Conservation (phyloP, 1,140 invertebrate genomes). For the Papilio glaucus region DNA sequence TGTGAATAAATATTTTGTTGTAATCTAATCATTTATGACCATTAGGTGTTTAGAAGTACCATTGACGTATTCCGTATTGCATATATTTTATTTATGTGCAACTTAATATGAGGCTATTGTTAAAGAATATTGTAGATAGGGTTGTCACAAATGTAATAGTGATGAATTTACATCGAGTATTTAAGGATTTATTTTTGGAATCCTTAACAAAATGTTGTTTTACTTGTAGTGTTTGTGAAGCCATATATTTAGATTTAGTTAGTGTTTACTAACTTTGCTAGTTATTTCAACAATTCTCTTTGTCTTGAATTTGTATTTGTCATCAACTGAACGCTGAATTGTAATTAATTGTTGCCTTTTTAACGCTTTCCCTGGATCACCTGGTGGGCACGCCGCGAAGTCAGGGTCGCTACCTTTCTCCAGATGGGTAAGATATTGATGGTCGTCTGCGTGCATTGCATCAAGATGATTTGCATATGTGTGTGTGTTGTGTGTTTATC, state of each 20-base stretch:
- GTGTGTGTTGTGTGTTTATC: not conserved
- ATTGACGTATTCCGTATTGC: no score
- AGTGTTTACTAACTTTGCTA: not conserved
- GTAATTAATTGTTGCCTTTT: constrained; percentile 83
- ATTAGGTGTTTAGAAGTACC: no score
- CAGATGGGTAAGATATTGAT: constrained; percentile 84
- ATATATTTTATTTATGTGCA: no score
- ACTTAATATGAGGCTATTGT: no score
- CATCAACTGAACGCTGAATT: constrained; percentile 70
- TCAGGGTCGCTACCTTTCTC: constrained; percentile 87
- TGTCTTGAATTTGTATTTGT: not conserved
- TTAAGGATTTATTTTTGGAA: no score
- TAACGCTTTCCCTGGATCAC: constrained; percentile 75
- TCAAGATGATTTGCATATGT: not conserved
- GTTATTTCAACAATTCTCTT: constrained; percentile 23
- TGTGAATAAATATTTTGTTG: no score
- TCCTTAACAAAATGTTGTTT: no score
- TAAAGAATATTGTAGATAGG: no score
- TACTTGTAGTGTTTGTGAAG: not conserved
- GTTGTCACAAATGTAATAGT: no score
- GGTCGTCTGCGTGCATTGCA: not conserved
- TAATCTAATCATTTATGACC: no score
- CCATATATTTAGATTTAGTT: not conserved
- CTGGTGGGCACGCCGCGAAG: constrained; percentile 78
- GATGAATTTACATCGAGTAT: no score